A percentile compares a stretch with the other conserved stretches of the same genome.
phyloP scores from a whole-genome alignment of 2,888 invertebrate species.

The Stenolophus ochropezus region DNA sequence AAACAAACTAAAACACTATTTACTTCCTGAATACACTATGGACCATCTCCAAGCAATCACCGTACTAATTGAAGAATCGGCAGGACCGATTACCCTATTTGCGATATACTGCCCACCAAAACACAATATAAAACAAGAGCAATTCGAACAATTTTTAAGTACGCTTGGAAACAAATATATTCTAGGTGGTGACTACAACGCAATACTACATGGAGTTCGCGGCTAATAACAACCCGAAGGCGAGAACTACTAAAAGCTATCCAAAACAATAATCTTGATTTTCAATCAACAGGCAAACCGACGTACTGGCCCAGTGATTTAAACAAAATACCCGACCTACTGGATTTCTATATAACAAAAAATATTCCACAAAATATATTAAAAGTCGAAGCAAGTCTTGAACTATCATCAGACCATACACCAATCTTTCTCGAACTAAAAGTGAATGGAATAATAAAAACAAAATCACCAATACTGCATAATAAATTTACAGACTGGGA shows the following conservation, averaged over 20 bases:
- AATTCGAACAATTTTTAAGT: slow-evolving; percentile 40
- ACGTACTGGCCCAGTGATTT: not conserved
- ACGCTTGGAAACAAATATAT: slow-evolving; percentile 37
- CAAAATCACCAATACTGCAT: slow-evolving; percentile 33
- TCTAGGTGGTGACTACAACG: slow-evolving; percentile 29
- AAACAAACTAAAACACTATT: slow-evolving; percentile 5
- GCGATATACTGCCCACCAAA: slow-evolving; percentile 50
- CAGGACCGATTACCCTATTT: slow-evolving; percentile 18
- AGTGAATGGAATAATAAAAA: slow-evolving; percentile 44
- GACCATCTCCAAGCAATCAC: slow-evolving; percentile 36
- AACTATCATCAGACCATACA: slow-evolving; percentile 55
- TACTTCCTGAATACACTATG: slow-evolving; percentile 23
- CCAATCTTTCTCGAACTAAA: slow-evolving; percentile 62
- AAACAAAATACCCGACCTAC: not conserved
- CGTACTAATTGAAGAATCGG: slow-evolving; percentile 4
- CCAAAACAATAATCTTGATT: no score
- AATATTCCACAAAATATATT: not conserved
- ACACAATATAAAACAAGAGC: slow-evolving; percentile 23
- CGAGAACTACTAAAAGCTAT: no score
- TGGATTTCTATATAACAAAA: not conserved
- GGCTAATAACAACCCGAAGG: not conserved
- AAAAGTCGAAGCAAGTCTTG: no score
- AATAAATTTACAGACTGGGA: slow-evolving; percentile 32
- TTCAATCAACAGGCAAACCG: not conserved
- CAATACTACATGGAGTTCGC: not conserved